Evolutionary conservation across 2,888 invertebrate species (phyloP).

Genomic region (Himalopsyche anomala): DNA sequence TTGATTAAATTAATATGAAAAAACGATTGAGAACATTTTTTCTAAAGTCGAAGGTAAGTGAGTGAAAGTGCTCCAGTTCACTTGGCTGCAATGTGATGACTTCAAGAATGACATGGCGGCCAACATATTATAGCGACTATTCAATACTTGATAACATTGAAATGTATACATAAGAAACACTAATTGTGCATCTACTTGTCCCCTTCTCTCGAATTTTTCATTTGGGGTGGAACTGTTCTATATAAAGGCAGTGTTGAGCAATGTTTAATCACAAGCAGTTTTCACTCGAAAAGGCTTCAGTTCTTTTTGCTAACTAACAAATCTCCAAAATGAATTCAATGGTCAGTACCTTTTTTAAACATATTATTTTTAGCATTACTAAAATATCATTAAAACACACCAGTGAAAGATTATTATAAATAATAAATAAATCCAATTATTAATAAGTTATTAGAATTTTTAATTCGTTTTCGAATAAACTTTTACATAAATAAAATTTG

Average conservation of each 20-base stretch:
- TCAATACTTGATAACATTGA: constrained; percentile 22
- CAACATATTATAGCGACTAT: neutral
- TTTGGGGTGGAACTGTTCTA: constrained; percentile 4
- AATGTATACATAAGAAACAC: neutral
- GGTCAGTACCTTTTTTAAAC: constrained; percentile 8
- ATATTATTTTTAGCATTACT: no score
- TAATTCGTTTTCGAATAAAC: no score
- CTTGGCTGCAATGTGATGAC: neutral
- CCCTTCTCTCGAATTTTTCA: constrained; percentile 16
- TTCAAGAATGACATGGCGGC: neutral
- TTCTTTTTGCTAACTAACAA: neutral
- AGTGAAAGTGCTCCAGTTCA: constrained; percentile 27
- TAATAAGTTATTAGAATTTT: no score
- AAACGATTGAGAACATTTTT: neutral
- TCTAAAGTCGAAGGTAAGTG: neutral
- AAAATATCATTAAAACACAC: no score
- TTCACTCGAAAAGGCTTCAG: constrained; percentile 58
- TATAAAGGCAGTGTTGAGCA: constrained; percentile 51
- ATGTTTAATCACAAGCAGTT: constrained; percentile 58
- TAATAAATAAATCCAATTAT: no score
- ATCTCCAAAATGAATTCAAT: constrained; percentile 49
- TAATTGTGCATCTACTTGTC: neutral
- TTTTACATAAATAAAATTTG: no score
- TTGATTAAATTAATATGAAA: no score
- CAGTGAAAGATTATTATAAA: neutral